phyloP scores from a whole-genome alignment of 2,797 vertebrate species.

The Semotilus atromaculatus region DNA sequence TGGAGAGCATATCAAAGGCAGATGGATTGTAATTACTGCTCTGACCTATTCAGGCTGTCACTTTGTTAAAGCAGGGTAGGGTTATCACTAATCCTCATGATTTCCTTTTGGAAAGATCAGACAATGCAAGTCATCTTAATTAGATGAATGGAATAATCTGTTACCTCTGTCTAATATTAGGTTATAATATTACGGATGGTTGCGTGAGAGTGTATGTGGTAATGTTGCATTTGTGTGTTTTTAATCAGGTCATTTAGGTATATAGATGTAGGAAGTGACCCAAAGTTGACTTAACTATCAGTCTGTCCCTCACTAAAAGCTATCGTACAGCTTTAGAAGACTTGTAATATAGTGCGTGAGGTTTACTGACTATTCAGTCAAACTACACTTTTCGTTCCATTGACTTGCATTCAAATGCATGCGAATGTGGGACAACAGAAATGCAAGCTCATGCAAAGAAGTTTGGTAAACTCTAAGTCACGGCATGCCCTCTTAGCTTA shows the following conservation, averaged over 20 bases:
- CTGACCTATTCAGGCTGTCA: slow-evolving; percentile 7
- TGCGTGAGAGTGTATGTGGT: background rate
- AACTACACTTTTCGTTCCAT: background rate
- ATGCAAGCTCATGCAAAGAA: too few relatives aligned
- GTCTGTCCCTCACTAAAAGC: background rate
- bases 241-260: background rate
- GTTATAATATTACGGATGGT: background rate
- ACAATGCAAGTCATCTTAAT: slow-evolving; percentile 30
- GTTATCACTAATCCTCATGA: slow-evolving; percentile 45
- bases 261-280: background rate
- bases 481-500: background rate
- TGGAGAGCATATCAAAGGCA: slow-evolving; percentile 15
- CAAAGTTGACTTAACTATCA: background rate
- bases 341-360: background rate
- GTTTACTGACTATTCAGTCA: background rate
- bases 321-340: background rate
- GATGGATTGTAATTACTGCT: slow-evolving; percentile 26
- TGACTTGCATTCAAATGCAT: background rate
- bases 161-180: slow-evolving; percentile 1
- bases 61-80: slow-evolving; percentile 3
- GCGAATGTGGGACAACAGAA: too few relatives aligned
- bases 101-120: slow-evolving; percentile 35
- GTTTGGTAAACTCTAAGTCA: background rate
- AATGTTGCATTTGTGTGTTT: background rate
- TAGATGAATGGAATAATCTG: slow-evolving; percentile 41